Evolutionary conservation across 92 coral and sea anemone genomes (phyloP), one percentile per base, ranked within the genome.

Genomic region (Phenganax subtilis): DNA sequence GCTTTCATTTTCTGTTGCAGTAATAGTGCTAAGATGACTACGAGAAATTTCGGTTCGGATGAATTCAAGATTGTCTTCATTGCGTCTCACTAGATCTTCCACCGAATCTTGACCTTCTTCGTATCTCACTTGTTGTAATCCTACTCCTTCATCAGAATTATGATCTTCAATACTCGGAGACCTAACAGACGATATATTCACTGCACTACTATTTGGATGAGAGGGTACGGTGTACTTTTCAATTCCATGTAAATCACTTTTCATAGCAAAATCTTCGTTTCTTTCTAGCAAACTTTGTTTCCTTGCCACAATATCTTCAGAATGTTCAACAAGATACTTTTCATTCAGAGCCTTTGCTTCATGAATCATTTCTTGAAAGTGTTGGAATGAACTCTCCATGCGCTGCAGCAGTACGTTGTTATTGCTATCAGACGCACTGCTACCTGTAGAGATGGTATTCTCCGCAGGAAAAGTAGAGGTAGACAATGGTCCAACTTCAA

Each of bases 281-380:
- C 25, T 20, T 20, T 20, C 25, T 20, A 20, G 25, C 25, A 20
- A 20, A 20, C 25, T 20, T 20, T 20, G 25, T 20, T 20, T 20
- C 25, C 25, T 20, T 20, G 25, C 25, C 25, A 20, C 25, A 20
- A 20, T 20, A 20, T 20, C 25, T 20, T 20, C 25, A 20, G 25
- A 20, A 20, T 20, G 25, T 20, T 20, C 25, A 20, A 20, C 25
- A 10, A 78, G 60, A 37, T 78, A 78, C 67, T 78, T 78, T 67
- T 78, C 72, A 63, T 62, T 78, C 16, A 78, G 52, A 6, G 72
- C 37, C 61, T 78, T 78, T 12, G 82, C 82, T 52, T 78, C 82
- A 29, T 78, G 72, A 57, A 78, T 78, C 82, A 78, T 78, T 28
- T 78, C 82, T 62, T 78, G 58, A 64, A 78, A 78, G n/a, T 78